A percentile compares a stretch with the other conserved stretches of the same genome.
Conservation (phyloP, 1,140 invertebrate genomes). For the Pseudomyrmex flavicornis region DNA sequence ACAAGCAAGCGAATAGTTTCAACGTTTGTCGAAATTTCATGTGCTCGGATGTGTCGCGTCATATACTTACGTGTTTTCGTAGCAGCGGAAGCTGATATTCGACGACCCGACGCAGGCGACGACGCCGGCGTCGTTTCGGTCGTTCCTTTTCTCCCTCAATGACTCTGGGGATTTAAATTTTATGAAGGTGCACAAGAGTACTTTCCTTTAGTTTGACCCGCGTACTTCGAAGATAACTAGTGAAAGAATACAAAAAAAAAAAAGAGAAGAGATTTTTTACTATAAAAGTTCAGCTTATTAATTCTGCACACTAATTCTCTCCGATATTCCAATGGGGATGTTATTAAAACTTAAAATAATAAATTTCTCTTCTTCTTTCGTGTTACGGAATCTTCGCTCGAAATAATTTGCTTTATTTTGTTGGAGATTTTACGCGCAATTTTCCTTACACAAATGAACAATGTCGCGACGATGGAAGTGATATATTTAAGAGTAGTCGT, state of each 20-base stretch:
- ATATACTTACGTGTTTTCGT: conserved; percentile 40
- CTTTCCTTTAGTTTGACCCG: neutral
- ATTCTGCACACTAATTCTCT: neutral
- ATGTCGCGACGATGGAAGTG: too few species aligned
- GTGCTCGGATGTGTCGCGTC: conserved; percentile 67
- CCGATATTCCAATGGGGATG: neutral
- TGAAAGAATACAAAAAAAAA: neutral
- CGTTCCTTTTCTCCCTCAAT: conserved; percentile 36
- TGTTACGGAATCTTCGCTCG: neutral
- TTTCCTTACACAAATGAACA: too few species aligned
- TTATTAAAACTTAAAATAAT: neutral
- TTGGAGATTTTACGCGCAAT: neutral
- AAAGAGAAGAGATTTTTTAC: neutral
- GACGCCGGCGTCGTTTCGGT: neutral
- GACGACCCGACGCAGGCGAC: neutral
- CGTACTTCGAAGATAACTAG: neutral
- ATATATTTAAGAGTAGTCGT: too few species aligned
- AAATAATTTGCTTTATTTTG: neutral
- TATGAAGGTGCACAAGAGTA: conserved; percentile 14
- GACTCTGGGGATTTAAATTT: conserved; percentile 66
- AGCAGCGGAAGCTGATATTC: conserved; percentile 58
- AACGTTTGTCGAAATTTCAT: conserved; percentile 54
- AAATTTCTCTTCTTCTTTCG: neutral
- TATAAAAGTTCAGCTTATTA: conserved; percentile 6
- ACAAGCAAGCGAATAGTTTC: conserved; percentile 56